phyloP scores from a whole-genome alignment of 2,888 invertebrate species.

The Lochmaea crataegi region DNA sequence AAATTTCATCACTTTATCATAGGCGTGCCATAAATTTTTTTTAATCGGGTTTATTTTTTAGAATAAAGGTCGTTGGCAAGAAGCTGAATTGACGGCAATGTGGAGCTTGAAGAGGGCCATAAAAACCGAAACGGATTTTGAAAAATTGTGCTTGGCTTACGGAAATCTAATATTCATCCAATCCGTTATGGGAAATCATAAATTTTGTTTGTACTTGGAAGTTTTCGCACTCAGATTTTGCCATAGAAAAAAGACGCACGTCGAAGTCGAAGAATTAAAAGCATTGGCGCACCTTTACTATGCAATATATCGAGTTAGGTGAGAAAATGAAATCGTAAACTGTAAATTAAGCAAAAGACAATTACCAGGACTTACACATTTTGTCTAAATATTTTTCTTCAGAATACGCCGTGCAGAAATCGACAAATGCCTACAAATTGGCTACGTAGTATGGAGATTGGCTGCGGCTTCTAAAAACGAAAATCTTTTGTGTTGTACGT shows the following conservation, averaged over 20 bases:
- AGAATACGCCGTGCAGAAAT: slow-evolving; percentile 60
- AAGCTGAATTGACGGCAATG: slow-evolving; percentile 70
- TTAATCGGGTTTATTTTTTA: slow-evolving; percentile 34
- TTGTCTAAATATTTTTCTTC: too few species aligned
- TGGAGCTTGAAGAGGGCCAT: slow-evolving; percentile 70
- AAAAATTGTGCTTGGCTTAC: slow-evolving; percentile 68
- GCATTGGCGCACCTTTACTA: slow-evolving; percentile 64
- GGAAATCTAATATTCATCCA: slow-evolving; percentile 66
- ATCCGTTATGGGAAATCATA: slow-evolving; percentile 56
- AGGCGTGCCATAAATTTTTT: neutral
- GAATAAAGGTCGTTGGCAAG: slow-evolving; percentile 60
- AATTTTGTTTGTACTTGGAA: slow-evolving; percentile 60
- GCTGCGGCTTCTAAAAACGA: slow-evolving; percentile 59
- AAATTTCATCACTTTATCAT: too few species aligned
- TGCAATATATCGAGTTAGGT: slow-evolving; percentile 65
- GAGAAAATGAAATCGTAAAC: slow-evolving; percentile 28
- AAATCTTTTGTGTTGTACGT: slow-evolving; percentile 55
- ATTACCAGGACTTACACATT: too few species aligned
- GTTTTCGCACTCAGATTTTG: slow-evolving; percentile 63
- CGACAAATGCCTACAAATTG: slow-evolving; percentile 61
- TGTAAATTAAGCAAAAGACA: neutral
- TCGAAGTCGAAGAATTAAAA: slow-evolving; percentile 66
- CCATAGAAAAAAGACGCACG: slow-evolving; percentile 57
- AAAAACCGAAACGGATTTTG: slow-evolving; percentile 68
- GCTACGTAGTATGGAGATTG: slow-evolving; percentile 61